Evolutionary conservation across 2,888 invertebrate species (phyloP).

Genomic region (Mantis religiosa): DNA sequence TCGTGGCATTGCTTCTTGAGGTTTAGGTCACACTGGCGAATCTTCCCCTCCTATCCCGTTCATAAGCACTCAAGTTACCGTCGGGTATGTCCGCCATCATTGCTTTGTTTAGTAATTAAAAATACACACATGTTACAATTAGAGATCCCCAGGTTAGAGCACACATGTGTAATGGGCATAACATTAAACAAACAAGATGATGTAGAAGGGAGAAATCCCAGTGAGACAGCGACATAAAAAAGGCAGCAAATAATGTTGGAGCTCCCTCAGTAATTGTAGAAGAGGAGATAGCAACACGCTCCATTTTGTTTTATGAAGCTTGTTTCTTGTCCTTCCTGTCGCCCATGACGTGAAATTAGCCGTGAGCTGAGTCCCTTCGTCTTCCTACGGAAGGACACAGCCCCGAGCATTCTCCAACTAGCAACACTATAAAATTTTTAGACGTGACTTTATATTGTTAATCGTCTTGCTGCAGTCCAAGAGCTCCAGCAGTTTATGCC

Average conservation of each 20-base stretch:
- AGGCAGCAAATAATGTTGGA: not conserved
- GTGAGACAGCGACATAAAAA: not conserved
- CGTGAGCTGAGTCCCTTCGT: not conserved
- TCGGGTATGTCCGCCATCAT: too few relatives aligned
- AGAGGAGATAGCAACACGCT: not conserved
- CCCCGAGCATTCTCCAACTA: not conserved
- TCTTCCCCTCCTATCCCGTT: too few relatives aligned
- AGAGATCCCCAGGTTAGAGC: not conserved
- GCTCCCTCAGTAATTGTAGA: not conserved
- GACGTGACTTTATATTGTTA: not conserved
- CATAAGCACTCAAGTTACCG: too few relatives aligned
- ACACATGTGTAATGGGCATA: not conserved
- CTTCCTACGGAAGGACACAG: not conserved
- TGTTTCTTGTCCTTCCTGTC: not conserved
- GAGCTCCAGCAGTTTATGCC: too few relatives aligned
- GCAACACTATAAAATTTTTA: not conserved
- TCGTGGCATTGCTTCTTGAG: too few relatives aligned
- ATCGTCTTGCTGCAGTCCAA: not conserved
- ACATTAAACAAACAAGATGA: not conserved
- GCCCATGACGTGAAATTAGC: not conserved
- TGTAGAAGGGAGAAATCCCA: not conserved
- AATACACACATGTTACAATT: too few relatives aligned
- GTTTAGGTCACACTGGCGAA: too few relatives aligned
- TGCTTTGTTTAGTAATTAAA: too few relatives aligned
- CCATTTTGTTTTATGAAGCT: constrained; percentile 13